Conservation (phyloP, 2,113 vertebrate genomes). For the Dolichotis patagonum region DNA sequence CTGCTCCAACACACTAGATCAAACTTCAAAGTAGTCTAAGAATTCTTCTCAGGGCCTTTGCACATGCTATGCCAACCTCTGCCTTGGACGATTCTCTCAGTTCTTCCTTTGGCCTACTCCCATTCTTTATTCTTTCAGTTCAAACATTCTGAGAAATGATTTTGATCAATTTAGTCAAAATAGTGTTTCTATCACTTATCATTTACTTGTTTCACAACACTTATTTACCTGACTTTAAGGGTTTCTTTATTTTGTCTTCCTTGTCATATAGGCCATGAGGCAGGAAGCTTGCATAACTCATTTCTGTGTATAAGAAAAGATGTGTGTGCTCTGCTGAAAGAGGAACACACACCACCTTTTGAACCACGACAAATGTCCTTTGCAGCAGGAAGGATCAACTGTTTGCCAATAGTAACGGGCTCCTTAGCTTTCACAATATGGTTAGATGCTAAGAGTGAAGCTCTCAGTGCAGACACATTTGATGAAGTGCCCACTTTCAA, state of each 20-base stretch:
- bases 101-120: not conserved
- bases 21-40: not conserved
- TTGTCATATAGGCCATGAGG: not conserved
- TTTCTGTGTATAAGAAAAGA: not conserved
- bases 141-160: not conserved
- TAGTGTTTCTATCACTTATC: not conserved
- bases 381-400: not conserved
- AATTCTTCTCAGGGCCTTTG: not conserved
- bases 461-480: not conserved
- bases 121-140: not conserved
- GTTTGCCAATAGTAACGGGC: not conserved
- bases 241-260: not conserved
- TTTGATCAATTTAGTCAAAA: not conserved
- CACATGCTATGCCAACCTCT: not conserved
- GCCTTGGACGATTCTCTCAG: not conserved
- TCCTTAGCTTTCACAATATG: not conserved
- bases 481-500: not conserved
- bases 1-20: not conserved
- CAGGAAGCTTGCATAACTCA: not conserved
- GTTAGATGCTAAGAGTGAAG: not conserved
- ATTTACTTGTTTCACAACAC: not conserved
- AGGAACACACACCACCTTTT: not conserved
- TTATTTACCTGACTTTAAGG: not conserved
- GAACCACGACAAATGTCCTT: not conserved
- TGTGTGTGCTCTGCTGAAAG: not conserved